These are phyloP conservation scores for Drosophila guanche DNA, from an alignment of 1,140 invertebrate genomes.

Conservation along the genomic window DNA sequence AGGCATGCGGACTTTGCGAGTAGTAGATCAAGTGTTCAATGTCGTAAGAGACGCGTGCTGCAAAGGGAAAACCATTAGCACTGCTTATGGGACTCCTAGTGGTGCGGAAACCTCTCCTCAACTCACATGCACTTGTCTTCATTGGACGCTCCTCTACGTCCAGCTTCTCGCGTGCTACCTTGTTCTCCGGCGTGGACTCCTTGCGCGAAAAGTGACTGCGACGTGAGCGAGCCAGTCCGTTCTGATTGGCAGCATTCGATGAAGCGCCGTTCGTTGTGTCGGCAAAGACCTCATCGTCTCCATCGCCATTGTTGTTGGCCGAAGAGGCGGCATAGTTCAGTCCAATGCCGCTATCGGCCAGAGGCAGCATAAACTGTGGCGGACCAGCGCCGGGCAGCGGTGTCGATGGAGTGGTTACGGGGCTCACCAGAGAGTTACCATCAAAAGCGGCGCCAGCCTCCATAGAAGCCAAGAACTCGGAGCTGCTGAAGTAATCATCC, in stretches of 20 bases:
- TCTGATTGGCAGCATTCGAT: conserved; percentile 44
- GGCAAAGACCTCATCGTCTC: conserved; percentile 80
- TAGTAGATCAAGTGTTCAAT: conserved; percentile 80
- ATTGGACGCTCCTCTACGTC: conserved; percentile 51
- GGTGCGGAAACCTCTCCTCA: background rate
- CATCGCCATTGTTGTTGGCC: conserved; percentile 66
- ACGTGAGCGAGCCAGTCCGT: conserved; percentile 78
- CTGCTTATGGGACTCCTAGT: no score
- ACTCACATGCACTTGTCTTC: conserved; percentile 65
- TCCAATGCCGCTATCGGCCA: conserved; percentile 81
- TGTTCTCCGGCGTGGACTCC: conserved; percentile 77
- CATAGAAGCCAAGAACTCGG: conserved; percentile 79
- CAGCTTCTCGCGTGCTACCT: conserved; percentile 51
- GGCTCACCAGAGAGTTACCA: conserved; percentile 67
- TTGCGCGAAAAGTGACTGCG: conserved; percentile 83
- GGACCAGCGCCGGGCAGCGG: conserved; percentile 69
- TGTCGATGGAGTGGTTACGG: conserved; percentile 77
- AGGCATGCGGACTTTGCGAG: conserved; percentile 78
- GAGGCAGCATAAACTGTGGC: conserved; percentile 71
- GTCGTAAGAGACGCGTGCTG: conserved; percentile 76
- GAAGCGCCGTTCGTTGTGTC: conserved; percentile 51
- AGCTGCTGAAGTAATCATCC: conserved; percentile 90
- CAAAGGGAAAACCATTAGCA: background rate
- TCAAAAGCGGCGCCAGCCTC: conserved; percentile 82
- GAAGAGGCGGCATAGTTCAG: conserved; percentile 64